Evolutionary conservation across 2,888 invertebrate species (phyloP).

Genomic region (Melieria picta): DNA sequence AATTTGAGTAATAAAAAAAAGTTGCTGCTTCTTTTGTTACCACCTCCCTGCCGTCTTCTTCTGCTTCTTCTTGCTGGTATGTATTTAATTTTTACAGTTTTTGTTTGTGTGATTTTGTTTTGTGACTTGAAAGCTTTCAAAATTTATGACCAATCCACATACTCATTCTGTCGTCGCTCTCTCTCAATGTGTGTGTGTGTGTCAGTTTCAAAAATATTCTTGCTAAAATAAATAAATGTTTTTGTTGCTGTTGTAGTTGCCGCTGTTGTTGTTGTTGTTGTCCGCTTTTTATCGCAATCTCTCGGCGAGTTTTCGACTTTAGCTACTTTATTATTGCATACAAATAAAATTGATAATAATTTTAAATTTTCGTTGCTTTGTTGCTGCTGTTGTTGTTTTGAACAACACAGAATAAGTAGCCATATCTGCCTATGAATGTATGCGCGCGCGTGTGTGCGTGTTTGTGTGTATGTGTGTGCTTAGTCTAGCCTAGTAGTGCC

Average conservation of each 20-base stretch:
- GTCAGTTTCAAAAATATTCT: background rate
- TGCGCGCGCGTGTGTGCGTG: conserved; percentile 1
- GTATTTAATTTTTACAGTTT: too few species aligned
- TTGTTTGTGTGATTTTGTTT: conserved; percentile 9
- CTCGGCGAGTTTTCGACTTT: conserved; percentile 29
- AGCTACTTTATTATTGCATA: conserved; percentile 43
- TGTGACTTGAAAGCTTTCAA: conserved; percentile 31
- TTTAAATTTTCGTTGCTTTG: conserved; percentile 40
- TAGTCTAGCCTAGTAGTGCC: conserved; percentile 15
- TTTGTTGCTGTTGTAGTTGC: background rate
- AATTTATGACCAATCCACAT: conserved; percentile 35
- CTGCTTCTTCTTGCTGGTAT: too few species aligned
- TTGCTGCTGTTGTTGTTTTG: conserved; percentile 36
- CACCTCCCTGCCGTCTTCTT: background rate
- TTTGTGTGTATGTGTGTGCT: background rate
- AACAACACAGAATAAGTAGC: background rate
- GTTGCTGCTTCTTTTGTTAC: conserved; percentile 11
- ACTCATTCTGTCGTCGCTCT: background rate
- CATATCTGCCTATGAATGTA: background rate
- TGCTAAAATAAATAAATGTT: conserved; percentile 23
- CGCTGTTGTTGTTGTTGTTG: background rate
- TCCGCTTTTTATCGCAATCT: conserved; percentile 25
- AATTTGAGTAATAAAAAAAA: conserved; percentile 28
- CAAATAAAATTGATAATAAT: conserved; percentile 46
- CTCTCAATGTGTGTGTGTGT: background rate